Conservation (phyloP, 2,888 invertebrate genomes). For the Tuberolachnus salignus region DNA sequence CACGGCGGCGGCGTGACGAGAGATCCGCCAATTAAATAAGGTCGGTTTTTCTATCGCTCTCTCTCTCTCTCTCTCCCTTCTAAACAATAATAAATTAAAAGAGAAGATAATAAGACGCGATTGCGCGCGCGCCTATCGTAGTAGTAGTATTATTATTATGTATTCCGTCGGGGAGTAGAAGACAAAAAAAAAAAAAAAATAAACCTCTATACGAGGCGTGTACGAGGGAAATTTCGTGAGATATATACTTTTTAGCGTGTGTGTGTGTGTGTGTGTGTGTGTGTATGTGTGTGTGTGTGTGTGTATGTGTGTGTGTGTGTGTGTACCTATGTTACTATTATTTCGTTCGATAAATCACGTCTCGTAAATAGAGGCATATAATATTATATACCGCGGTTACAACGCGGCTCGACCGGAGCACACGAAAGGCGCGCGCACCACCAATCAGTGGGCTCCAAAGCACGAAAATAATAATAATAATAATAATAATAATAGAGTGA, state of each 20-base stretch:
- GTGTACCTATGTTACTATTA: conserved; percentile 40
- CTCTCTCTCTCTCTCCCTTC: not conserved
- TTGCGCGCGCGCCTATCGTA: conserved; percentile 30
- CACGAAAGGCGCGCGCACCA: conserved; percentile 10
- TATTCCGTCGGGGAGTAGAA: no score
- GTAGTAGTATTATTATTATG: no score
- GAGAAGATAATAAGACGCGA: conserved; percentile 54
- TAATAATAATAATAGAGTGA: conserved; percentile 26
- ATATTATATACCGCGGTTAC: conserved; percentile 1
- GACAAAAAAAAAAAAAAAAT: not conserved
- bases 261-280: no score
- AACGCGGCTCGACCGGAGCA: not conserved
- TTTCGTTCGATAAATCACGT: conserved; percentile 52
- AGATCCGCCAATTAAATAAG: conserved; percentile 55
- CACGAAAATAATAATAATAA: not conserved
- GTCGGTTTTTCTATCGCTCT: conserved; percentile 34
- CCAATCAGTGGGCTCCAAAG: conserved; percentile 49
- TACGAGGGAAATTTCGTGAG: conserved; percentile 42
- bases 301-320: no score
- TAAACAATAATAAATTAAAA: conserved; percentile 55
- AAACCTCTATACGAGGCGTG: conserved; percentile 31
- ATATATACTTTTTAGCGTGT: conserved; percentile 30
- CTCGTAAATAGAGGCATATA: conserved; percentile 41
- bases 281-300: no score
- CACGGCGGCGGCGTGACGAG: conserved; percentile 46